Evolutionary conservation across 1,140 invertebrate genomes (phyloP).

Genomic region (Paramacrobiotus metropolitanus): DNA sequence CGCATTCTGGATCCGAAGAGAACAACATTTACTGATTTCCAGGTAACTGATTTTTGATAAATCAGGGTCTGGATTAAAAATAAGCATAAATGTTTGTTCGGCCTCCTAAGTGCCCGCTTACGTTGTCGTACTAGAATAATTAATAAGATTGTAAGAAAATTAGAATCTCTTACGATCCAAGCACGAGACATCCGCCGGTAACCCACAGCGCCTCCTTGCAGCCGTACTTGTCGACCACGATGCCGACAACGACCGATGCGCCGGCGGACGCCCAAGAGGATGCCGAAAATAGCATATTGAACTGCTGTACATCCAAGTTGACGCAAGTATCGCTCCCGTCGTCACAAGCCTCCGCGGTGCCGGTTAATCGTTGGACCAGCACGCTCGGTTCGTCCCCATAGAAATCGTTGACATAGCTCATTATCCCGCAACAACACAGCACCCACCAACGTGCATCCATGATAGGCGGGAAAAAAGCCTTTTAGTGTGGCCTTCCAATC

Average conservation of each 20-base stretch:
- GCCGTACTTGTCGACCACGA: neutral
- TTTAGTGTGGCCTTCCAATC: no score
- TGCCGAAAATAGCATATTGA: neutral
- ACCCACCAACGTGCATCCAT: neutral
- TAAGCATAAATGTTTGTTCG: no score
- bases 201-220: neutral
- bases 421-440: neutral
- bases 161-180: neutral
- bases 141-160: no score
- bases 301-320: neutral
- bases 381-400: neutral
- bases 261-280: neutral
- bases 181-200: neutral
- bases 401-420: neutral
- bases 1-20: no score
- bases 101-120: no score
- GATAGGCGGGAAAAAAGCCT: no score
- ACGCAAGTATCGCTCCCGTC: neutral
- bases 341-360: neutral
- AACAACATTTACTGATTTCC: neutral
- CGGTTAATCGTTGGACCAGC: neutral
- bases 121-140: no score
- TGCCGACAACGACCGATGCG: neutral
- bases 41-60: neutral
- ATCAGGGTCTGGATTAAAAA: no score